phyloP scores from a whole-genome alignment of 2,113 vertebrate genomes.

The Apteryx mantelli region DNA sequence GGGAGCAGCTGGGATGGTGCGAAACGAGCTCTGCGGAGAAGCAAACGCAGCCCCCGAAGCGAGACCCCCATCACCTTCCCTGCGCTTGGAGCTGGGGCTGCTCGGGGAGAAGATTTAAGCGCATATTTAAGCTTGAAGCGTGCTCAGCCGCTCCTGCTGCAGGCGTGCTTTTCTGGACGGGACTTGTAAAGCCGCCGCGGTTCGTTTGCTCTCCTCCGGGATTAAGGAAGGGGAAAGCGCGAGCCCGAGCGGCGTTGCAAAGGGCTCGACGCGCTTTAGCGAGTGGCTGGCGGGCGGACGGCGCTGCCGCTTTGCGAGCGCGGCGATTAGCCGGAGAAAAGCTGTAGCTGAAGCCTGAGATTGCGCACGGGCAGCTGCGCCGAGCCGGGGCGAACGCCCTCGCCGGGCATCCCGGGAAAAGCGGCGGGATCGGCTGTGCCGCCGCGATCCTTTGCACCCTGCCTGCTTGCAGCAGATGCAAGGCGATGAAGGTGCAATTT shows the following conservation, averaged over 20 bases:
- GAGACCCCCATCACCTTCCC: conserved; percentile 3
- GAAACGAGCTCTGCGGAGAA: not conserved
- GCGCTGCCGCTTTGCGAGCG: too few species aligned
- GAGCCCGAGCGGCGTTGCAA: rapidly evolving
- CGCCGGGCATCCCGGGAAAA: too few species aligned
- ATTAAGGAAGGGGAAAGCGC: too few species aligned
- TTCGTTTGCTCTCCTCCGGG: rapidly evolving
- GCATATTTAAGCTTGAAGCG: rapidly evolving
- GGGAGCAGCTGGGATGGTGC: not conserved
- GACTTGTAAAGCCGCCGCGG: not conserved
- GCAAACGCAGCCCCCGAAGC: not conserved
- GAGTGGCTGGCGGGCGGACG: rapidly evolving
- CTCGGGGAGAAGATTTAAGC: not conserved
- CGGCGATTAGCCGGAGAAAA: too few species aligned
- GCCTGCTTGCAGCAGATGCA: not conserved
- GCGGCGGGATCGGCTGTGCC: too few species aligned
- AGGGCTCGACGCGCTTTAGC: rapidly evolving
- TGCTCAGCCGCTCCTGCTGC: not conserved
- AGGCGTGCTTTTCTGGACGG: not conserved
- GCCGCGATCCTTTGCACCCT: not conserved
- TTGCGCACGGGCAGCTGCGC: too few species aligned
- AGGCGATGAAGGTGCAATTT: not conserved
- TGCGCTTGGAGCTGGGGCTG: rapidly evolving
- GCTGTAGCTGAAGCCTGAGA: too few species aligned
- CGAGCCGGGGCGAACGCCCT: too few species aligned